These are phyloP conservation scores for Ceratoteleas bidentatus DNA, from an alignment of 1,140 invertebrate genomes.

Conservation along the genomic window DNA sequence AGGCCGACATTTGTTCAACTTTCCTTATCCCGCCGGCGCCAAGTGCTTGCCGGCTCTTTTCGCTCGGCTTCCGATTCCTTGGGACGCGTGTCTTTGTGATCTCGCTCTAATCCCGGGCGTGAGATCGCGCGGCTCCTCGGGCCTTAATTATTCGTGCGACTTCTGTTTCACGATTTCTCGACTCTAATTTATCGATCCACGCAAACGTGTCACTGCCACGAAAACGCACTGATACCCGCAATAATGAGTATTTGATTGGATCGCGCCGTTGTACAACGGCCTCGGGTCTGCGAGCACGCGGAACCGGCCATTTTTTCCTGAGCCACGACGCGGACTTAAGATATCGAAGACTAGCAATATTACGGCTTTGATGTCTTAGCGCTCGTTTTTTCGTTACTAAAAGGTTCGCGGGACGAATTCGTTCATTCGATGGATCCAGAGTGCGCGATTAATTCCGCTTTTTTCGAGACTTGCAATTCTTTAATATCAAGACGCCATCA, in stretches of 20 bases:
- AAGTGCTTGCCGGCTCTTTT: slow-evolving; percentile 33
- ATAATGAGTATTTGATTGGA: slow-evolving; percentile 18
- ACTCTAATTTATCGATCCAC: slow-evolving; percentile 29
- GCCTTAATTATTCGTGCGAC: slow-evolving; percentile 25
- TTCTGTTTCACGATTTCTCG: slow-evolving; percentile 29
- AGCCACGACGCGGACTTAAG: no score
- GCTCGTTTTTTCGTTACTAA: no score
- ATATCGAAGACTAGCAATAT: no score
- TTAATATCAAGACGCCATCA: no score
- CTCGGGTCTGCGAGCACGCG: neutral
- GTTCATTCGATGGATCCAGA: no score
- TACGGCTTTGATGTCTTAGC: no score
- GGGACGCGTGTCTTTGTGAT: slow-evolving; percentile 38
- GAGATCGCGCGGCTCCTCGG: slow-evolving; percentile 8
- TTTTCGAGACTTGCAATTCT: no score
- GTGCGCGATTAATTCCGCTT: no score
- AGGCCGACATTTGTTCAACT: slow-evolving; percentile 46
- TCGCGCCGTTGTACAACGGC: neutral
- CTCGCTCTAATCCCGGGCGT: slow-evolving; percentile 29
- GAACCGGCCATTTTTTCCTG: no score
- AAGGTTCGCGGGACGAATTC: no score
- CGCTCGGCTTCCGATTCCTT: slow-evolving; percentile 43
- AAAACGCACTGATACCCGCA: slow-evolving; percentile 11
- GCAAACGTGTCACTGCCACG: slow-evolving; percentile 2
- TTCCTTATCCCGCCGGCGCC: slow-evolving; percentile 28